phyloP scores from a whole-genome alignment of 2,888 invertebrate species.

The Pristionchus maxplancki region DNA sequence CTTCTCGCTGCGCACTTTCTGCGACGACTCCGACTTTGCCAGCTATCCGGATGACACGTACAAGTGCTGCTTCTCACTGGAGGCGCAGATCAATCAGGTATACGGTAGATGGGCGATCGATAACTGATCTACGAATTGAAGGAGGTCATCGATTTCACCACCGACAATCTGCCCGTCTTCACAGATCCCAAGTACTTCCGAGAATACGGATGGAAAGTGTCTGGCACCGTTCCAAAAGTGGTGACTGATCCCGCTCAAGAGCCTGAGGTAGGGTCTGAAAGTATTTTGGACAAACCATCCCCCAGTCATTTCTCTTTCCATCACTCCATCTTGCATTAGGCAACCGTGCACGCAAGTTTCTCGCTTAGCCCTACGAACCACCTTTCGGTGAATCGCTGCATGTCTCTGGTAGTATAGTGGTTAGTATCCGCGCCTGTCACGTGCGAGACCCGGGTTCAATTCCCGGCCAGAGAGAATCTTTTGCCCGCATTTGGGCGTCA shows the following conservation, averaged over 20 bases:
- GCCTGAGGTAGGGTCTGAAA: conserved; percentile 70
- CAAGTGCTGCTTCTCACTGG: conserved; percentile 75
- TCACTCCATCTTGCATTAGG: too few relatives aligned
- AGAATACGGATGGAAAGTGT: conserved; percentile 75
- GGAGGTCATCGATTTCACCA: conserved; percentile 73
- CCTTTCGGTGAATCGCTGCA: too few relatives aligned
- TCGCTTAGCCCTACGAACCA: too few relatives aligned
- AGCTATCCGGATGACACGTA: conserved; percentile 76
- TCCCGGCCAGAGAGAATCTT: conserved; percentile 80
- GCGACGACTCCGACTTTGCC: conserved; percentile 76
- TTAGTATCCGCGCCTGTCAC: conserved; percentile 81
- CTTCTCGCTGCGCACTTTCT: conserved; percentile 75
- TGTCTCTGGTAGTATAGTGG: conserved; percentile 80
- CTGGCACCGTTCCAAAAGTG: conserved; percentile 72
- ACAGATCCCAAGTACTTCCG: conserved; percentile 77
- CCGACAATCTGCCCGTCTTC: conserved; percentile 75
- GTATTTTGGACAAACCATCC: too few relatives aligned
- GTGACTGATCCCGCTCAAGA: conserved; percentile 70
- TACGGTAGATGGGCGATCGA: background rate
- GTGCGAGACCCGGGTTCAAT: conserved; percentile 81
- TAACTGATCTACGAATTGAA: conserved; percentile 51
- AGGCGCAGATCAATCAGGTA: conserved; percentile 70
- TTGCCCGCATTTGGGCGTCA: conserved; percentile 1
- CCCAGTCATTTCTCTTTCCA: too few relatives aligned
- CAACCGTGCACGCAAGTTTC: background rate